Base-by-base conservation (phyloP, 2,797 vertebrate genomes). In the Anguilla marmorata region DNA sequence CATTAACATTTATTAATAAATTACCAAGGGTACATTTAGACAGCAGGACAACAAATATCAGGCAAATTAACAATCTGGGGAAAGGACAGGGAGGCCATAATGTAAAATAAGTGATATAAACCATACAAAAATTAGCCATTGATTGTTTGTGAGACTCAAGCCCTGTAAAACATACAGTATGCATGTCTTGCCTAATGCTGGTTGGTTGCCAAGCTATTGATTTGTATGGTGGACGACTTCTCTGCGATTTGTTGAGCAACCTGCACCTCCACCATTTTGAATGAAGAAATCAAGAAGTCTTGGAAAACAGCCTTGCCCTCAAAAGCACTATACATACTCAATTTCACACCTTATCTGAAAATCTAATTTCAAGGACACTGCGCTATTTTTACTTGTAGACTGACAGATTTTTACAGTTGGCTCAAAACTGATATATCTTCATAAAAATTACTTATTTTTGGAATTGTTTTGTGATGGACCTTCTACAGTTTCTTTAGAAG, bases 121-220 rank as follows among this genome's bases (percentile, higher is more conserved):
- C 63, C 63, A 27, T 8, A 69, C 8, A 69, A n/a, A 21, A 69
- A 69, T n/a, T 4, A 69, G 24, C n/a, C 24, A 69, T 69, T 69
- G 63, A 11, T 27, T 69, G 63, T 69, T 69, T n/a, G 63, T 69
- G 24, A 1, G 19, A 63, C 63, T 7, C n/a, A 69, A 69, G 63
- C n/a, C 63, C n/a, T 69, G 63, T 69, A 69, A 69, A n/a, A 69
- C 63, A 69, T n/a, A 69, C n/a, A 11, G 63, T 69, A 69, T 69
- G 19, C 24, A 69, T 69, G 5, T 69, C 24, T 69, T 69, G 24
- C 8, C 63, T 69, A 11, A 69, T 27, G 9, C 24, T 27, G 21
- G 6, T 66, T 58, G 56, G 56, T 58, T 58, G 56, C 56, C 56
- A 2, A 58, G 14, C 56, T 58, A 58, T 12, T 16, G 60, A 24